Evolutionary conservation across 2,113 vertebrate genomes (phyloP), one percentile per base, ranked within the genome.

Genomic region (Craseonycteris thonglongyai): DNA sequence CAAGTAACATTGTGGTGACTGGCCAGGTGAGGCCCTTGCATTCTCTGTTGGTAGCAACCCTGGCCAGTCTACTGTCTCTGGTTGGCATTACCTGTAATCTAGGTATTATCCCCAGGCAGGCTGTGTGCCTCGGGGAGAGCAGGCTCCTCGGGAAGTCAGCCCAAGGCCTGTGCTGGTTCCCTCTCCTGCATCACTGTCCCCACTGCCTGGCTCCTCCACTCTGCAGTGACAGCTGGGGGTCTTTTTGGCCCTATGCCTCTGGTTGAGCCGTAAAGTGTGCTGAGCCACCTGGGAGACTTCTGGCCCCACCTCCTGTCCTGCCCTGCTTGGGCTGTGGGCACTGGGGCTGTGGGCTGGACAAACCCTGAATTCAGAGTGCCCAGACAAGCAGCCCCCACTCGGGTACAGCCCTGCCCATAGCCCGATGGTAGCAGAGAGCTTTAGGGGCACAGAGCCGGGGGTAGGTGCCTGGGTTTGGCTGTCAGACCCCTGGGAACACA

Each of bases 1-100:
- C 76, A 35, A 47, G 7, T 2, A 22, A 9, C 9, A n/a, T 26
- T 16, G 18, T 22, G 13, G 28, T 1, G 0, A 0, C 40, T 38
- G 16, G 69, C 54, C 11, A 3, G 24, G 7, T 6, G 80, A 4
- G n/a, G 91, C 24, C 16, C n/a, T 59, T 84, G 6, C 26, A 0
- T 63, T 75, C 30, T 85, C 79, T 56, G 28, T n/a, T 49, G 6
- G 1, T 21, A 24, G 22, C 11, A 40, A 51, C 14, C 40, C 2
- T n/a, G 71, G 47, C 0, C 49, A 51, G 0, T 22, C 4, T 2
- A 1, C 6, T 24, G 13, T 38, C n/a, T 76, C 82, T 47, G 22
- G 30, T 19, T 33, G 26, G 1, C 15, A 21, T 19, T n/a, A n/a
- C n/a, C n/a, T n/a, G n/a, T n/a, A n/a, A n/a, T n/a, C n/a, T n/a